A percentile compares a stretch with the other conserved stretches of the same genome.
Evolutionary conservation across 2,888 invertebrate species (phyloP).

Genomic region (Julus scandinavius): DNA sequence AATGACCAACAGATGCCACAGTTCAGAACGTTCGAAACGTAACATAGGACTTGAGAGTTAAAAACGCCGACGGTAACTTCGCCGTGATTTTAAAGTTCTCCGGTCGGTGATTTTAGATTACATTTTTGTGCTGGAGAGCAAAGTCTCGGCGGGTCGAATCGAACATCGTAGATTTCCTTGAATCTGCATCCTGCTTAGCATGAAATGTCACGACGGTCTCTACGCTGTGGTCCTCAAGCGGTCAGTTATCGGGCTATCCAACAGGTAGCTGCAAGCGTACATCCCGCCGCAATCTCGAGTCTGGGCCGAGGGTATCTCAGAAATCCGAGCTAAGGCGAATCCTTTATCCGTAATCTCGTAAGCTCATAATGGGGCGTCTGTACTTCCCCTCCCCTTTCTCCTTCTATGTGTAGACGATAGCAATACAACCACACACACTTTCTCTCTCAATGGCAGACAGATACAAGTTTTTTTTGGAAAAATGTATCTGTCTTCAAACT

Average conservation of each 20-base stretch:
- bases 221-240: neutral
- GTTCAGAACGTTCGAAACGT: too few species aligned
- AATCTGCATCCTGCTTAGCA: neutral
- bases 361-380: constrained; percentile 35
- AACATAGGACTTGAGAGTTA: too few species aligned
- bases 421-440: constrained; percentile 43
- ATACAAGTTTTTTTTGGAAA: constrained; percentile 16
- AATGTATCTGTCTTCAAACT: neutral
- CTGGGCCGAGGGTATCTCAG: constrained; percentile 40
- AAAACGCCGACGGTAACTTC: too few species aligned
- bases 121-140: too few species aligned
- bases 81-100: too few species aligned
- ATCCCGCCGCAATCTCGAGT: neutral
- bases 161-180: neutral
- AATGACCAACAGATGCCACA: too few species aligned
- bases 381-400: constrained; percentile 52
- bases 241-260: constrained; percentile 1
- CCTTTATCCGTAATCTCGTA: constrained; percentile 48
- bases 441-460: constrained; percentile 10
- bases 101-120: too few species aligned
- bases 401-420: constrained; percentile 52
- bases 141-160: neutral
- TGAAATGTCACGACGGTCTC: neutral
- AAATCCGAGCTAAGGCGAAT: neutral
- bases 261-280: neutral